These are phyloP conservation scores for Palythoa grandis DNA, from an alignment of 92 coral and sea anemone genomes.

Conservation along the genomic window DNA sequence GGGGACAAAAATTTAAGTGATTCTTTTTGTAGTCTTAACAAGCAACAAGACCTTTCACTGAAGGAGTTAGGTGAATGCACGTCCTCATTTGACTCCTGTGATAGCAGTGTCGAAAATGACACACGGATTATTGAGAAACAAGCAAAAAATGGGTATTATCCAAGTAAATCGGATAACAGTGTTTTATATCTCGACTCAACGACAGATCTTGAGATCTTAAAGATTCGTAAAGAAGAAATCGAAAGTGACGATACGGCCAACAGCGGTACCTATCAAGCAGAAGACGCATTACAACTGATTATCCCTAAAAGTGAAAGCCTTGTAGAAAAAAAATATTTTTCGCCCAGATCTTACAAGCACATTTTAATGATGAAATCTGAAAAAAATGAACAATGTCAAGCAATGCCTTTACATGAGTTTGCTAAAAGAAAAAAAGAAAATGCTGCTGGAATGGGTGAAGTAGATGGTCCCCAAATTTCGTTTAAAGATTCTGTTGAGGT, in stretches of 20 bases:
- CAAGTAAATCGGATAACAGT: neutral
- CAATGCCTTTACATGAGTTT: neutral
- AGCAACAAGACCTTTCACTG: neutral
- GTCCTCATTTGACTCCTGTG: neutral
- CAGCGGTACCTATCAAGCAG: neutral
- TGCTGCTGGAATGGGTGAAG: neutral
- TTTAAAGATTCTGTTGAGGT: conserved; percentile 35
- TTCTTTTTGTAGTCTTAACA: neutral
- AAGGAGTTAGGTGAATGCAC: neutral
- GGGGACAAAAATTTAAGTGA: neutral
- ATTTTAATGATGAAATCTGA: neutral
- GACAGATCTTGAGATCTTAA: neutral
- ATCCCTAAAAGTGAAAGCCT: neutral
- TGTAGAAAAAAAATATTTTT: neutral
- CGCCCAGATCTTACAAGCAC: neutral
- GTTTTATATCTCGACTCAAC: neutral
- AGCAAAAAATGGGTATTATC: neutral
- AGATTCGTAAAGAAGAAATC: neutral
- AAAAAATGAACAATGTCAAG: neutral
- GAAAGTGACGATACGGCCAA: neutral
- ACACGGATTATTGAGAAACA: neutral
- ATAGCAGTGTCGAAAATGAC: neutral
- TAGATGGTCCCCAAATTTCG: neutral
- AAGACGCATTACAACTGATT: neutral
- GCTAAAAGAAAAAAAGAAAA: neutral